Evolutionary conservation across 2,888 invertebrate species (phyloP).

Genomic region (Clunio marinus): DNA sequence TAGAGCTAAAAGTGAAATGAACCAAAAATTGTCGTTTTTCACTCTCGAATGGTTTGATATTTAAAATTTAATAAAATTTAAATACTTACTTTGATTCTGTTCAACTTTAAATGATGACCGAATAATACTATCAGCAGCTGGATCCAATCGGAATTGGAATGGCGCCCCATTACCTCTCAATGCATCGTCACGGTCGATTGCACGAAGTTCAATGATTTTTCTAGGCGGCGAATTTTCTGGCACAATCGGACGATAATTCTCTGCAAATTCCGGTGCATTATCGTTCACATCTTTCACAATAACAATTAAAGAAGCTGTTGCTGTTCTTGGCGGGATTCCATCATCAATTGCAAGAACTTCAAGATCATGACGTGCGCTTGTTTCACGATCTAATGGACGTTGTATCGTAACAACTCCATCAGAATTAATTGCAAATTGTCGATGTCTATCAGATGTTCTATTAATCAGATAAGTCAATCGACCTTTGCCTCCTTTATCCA

Average conservation of each 20-base stretch:
- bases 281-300: conserved; percentile 64
- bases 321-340: conserved; percentile 68
- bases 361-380: conserved; percentile 70
- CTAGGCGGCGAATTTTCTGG: conserved; percentile 55
- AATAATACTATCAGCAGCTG: conserved; percentile 52
- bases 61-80: conserved; percentile 40
- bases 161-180: conserved; percentile 55
- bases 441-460: conserved; percentile 65
- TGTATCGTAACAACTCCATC: conserved; percentile 73
- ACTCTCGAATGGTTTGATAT: conserved; percentile 45
- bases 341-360: conserved; percentile 74
- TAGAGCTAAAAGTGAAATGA: too few relatives aligned
- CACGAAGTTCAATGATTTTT: conserved; percentile 51
- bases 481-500: conserved; percentile 69
- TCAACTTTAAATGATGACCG: conserved; percentile 69
- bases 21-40: too few relatives aligned
- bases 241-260: conserved; percentile 53
- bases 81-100: conserved; percentile 65
- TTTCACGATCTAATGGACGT: conserved; percentile 68
- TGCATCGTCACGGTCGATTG: conserved; percentile 52
- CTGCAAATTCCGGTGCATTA: conserved; percentile 52
- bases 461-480: conserved; percentile 68
- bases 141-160: conserved; percentile 54
- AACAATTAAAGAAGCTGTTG: conserved; percentile 68
- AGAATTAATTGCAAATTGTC: conserved; percentile 71